A percentile compares a stretch with the other conserved stretches of the same genome.
These are phyloP conservation scores for Calameuta pallipes DNA, from an alignment of 2,888 invertebrate species.

Conservation along the genomic window DNA sequence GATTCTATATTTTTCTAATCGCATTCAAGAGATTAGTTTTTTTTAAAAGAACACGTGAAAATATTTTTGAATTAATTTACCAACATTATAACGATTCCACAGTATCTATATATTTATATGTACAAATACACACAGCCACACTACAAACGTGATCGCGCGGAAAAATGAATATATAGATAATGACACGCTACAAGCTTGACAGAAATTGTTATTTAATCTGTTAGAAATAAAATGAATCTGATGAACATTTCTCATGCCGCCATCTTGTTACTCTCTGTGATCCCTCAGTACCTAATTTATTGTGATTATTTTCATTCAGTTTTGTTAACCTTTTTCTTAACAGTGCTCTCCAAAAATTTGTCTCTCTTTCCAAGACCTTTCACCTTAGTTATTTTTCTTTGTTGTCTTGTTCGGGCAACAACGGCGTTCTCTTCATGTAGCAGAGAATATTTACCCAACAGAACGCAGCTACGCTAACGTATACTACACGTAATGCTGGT, in stretches of 20 bases:
- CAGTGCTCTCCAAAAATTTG: background rate
- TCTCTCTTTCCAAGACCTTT: background rate
- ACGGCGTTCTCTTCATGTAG: slow-evolving; percentile 73
- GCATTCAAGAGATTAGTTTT: background rate
- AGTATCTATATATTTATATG: background rate
- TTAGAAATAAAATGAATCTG: background rate
- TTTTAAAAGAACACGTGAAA: background rate
- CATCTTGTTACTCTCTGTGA: background rate
- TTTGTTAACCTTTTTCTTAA: background rate
- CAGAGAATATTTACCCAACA: slow-evolving; percentile 88
- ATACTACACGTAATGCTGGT: slow-evolving; percentile 79
- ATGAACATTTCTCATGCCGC: background rate
- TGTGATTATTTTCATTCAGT: background rate
- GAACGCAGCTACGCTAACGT: slow-evolving; percentile 82
- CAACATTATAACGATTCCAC: background rate
- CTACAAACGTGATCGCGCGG: background rate
- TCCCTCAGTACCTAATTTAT: background rate
- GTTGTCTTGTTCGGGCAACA: slow-evolving; percentile 11
- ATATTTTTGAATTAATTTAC: background rate
- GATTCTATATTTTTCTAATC: background rate
- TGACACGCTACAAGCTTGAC: background rate
- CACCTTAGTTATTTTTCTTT: slow-evolving; percentile 17
- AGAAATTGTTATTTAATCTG: background rate
- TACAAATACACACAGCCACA: background rate
- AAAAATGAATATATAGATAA: background rate